These are phyloP conservation scores for Regulus satrapa DNA, from an alignment of 2,113 vertebrate species.

Conservation along the genomic window DNA sequence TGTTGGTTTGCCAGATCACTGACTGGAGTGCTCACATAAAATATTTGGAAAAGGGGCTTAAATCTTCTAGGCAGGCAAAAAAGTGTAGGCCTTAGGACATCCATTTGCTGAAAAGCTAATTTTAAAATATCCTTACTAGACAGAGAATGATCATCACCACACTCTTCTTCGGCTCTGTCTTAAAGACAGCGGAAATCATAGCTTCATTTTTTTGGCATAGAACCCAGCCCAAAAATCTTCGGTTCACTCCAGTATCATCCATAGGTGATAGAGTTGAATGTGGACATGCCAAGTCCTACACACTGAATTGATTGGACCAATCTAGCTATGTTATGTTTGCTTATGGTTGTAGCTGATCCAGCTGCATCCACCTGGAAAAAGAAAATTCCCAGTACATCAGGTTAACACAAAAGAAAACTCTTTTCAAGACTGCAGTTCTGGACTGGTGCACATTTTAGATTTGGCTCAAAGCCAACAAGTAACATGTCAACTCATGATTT, in stretches of 20 bases:
- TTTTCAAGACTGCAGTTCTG: neutral
- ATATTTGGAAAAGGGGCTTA: neutral
- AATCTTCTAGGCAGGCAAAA: neutral
- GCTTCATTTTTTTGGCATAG: neutral
- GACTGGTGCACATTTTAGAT: neutral
- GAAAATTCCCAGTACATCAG: neutral
- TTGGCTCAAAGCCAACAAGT: slow-evolving; percentile 1
- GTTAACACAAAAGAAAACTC: neutral
- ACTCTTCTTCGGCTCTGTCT: neutral
- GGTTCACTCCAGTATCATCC: neutral
- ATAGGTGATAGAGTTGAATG: neutral
- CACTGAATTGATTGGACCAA: neutral
- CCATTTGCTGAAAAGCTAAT: neutral
- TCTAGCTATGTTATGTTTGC: neutral
- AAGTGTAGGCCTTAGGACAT: neutral
- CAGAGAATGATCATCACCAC: neutral
- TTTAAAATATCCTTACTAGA: neutral
- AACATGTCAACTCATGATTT: neutral
- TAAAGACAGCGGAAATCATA: neutral
- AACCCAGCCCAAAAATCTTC: neutral
- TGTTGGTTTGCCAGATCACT: neutral
- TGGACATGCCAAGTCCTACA: neutral
- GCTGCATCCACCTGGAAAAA: neutral
- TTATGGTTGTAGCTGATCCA: neutral
- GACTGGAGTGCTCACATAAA: neutral